These are phyloP conservation scores for Melanogrammus aeglefinus DNA, from an alignment of 2,797 vertebrate species.

Conservation along the genomic window DNA sequence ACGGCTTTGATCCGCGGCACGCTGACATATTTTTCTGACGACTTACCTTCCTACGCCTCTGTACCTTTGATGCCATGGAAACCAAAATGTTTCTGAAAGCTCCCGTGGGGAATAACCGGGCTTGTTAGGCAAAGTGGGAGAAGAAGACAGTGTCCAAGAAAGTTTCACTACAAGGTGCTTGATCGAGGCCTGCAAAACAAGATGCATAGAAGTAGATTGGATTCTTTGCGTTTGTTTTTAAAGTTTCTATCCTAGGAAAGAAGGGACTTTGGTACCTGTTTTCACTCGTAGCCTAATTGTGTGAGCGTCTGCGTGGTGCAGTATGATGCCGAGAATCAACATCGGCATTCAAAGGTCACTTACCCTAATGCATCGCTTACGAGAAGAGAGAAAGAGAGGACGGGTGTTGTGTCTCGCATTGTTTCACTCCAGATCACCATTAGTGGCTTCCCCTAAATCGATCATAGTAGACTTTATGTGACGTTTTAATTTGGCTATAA, in stretches of 20 bases:
- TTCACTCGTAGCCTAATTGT: background rate
- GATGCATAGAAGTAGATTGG: constrained; percentile 15
- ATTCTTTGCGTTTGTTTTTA: background rate
- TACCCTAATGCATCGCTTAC: constrained; percentile 26
- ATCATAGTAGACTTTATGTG: constrained; percentile 12
- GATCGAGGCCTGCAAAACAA: constrained; percentile 45
- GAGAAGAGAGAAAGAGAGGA: constrained; percentile 9
- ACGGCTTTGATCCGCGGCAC: constrained; percentile 74
- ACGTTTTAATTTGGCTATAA: constrained; percentile 21
- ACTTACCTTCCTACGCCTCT: constrained; percentile 65
- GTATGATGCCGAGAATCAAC: too few species aligned
- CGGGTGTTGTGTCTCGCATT: constrained; percentile 9
- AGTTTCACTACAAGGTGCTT: constrained; percentile 40
- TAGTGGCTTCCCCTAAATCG: constrained; percentile 24
- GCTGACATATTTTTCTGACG: constrained; percentile 64
- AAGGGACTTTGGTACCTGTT: background rate
- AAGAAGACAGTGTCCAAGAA: constrained; percentile 56
- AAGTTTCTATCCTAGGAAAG: too few species aligned
- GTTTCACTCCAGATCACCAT: constrained; percentile 20
- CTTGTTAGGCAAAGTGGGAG: constrained; percentile 64
- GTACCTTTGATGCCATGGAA: constrained; percentile 64
- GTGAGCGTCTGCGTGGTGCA: too few species aligned
- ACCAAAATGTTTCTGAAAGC: constrained; percentile 69
- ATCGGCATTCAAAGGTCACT: constrained; percentile 23
- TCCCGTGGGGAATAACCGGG: constrained; percentile 60